Base-by-base conservation (phyloP, 2,113 vertebrate species). In the Pteropus alecto region DNA sequence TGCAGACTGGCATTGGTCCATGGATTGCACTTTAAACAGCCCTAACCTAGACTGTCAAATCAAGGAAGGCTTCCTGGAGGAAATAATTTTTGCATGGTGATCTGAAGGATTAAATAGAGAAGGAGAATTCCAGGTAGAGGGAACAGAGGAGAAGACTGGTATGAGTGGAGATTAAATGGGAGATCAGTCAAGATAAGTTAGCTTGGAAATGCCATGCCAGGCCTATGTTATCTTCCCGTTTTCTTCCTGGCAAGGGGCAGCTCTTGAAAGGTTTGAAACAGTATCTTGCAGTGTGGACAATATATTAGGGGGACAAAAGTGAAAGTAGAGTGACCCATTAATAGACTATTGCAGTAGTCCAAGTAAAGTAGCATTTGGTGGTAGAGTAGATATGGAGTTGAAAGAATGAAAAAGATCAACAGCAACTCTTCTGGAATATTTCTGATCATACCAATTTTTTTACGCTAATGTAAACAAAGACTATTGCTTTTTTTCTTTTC, bases 41-140 rank as follows among this genome's bases (percentile, higher is more conserved):
- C 43, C 33, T 78, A 33, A 58, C 19, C 76, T 91, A 67, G 13
- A 33, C 14, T 28, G 10, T 56, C 22, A 70, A 83, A 89, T 87
- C 21, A 41, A 68, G 48, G 78, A 95, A 65, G 43, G 0, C 43
- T 90, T 90, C 90, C 63, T 81, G 60, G 79, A 93, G 56, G 67
- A 89, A 46, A 33, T 43, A 4, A 84, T 11, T 71, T 67, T 54
- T 90, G 21, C 0, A 1, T 28, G n/a, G 56, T 58, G 35, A 41
- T 63, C 73, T 74, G 43, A 91, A 95, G 14, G 13, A 79, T 46
- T 46, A 22, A 61, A 56, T 58, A 28, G 56, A 28, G 73, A 71
- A 93, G 63, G 30, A 77, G 60, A 48, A 56, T 91, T 77, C n/a
- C 38, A 71, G 41, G 38, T 10, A 9, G 11, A 26, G 16, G 35